These are phyloP conservation scores for Linnaemya vulpina DNA, from an alignment of 2,888 invertebrate species.

Conservation along the genomic window DNA sequence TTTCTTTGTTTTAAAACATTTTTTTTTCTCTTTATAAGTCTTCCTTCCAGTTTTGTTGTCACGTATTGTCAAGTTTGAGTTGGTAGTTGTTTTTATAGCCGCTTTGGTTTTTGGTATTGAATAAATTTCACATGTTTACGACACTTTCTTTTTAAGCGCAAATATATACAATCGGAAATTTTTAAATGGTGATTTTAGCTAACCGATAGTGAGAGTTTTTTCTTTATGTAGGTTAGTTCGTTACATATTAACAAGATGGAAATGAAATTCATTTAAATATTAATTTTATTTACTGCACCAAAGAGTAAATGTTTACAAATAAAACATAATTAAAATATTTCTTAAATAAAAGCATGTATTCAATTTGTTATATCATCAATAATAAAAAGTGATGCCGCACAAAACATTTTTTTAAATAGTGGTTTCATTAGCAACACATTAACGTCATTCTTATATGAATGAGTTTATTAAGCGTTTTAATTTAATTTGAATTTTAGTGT, in stretches of 20 bases:
- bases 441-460: too few relatives aligned
- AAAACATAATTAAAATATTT: neutral
- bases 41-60: conserved; percentile 15
- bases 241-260: neutral
- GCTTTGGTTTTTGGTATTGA: conserved; percentile 2
- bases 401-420: too few relatives aligned
- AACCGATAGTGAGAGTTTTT: conserved; percentile 66
- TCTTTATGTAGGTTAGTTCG: conserved; percentile 17
- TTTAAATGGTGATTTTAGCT: conserved; percentile 33
- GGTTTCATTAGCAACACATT: too few relatives aligned
- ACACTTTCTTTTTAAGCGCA: conserved; percentile 66
- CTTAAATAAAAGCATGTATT: neutral
- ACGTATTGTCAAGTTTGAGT: conserved; percentile 32
- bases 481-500: too few relatives aligned
- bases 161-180: conserved; percentile 45
- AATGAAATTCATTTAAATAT: conserved; percentile 1
- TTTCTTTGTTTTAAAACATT: conserved; percentile 1
- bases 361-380: neutral
- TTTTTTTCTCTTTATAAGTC: conserved; percentile 18
- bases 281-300: neutral
- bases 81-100: neutral
- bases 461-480: too few relatives aligned
- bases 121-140: conserved; percentile 68
- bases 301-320: neutral
- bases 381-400: too few relatives aligned